Evolutionary conservation across 2,797 vertebrate genomes (phyloP).

Genomic region (Nyctalus aviator): DNA sequence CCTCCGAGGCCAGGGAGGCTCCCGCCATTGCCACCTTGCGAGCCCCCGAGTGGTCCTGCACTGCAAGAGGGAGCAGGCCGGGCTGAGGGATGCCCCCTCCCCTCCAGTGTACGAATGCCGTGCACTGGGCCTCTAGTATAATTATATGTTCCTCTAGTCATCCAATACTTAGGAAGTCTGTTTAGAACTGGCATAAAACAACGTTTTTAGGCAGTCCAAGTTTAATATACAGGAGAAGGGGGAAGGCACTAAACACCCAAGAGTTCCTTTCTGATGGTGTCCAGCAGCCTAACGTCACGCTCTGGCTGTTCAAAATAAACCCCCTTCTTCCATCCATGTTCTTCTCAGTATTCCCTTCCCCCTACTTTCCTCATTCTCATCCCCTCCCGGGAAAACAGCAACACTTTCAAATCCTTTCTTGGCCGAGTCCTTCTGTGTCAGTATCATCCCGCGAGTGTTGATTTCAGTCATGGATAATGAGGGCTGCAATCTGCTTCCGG

Average conservation of each 20-base stretch:
- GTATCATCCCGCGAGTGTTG: not conserved
- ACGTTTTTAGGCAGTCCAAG: not conserved
- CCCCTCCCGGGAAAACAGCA: not conserved
- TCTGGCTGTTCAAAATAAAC: not conserved
- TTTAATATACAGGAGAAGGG: not conserved
- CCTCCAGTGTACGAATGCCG: too few relatives aligned
- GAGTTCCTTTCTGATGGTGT: not conserved
- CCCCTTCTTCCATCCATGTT: not conserved
- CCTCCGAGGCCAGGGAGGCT: too few relatives aligned
- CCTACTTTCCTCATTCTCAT: not conserved
- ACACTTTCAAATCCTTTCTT: not conserved
- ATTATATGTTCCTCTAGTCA: not conserved
- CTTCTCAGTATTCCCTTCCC: not conserved
- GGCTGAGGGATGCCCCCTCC: too few relatives aligned
- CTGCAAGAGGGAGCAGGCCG: too few relatives aligned
- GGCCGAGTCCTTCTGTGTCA: not conserved
- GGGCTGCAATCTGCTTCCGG: conserved; percentile 4
- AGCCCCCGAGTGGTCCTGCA: too few relatives aligned
- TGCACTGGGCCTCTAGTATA: not conserved
- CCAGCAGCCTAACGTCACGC: not conserved
- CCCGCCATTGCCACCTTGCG: too few relatives aligned
- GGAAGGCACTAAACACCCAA: not conserved
- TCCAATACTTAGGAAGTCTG: not conserved
- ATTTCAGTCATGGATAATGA: conserved; percentile 22
- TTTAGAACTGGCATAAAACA: not conserved